These are phyloP conservation scores for Clarias pachynema DNA, from an alignment of 2,797 vertebrate species.

Conservation along the genomic window DNA sequence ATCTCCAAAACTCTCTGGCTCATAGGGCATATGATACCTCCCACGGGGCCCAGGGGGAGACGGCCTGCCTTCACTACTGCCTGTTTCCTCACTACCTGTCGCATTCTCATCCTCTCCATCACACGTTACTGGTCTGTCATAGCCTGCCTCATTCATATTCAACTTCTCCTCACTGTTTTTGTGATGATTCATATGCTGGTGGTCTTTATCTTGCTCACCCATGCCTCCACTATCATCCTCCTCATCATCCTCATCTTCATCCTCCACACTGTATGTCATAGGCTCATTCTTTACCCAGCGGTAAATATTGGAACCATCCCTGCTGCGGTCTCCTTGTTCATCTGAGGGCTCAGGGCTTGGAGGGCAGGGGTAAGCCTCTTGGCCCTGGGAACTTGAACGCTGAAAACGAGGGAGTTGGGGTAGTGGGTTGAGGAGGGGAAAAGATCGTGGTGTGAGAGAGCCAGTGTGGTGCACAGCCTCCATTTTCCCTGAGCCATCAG, in stretches of 20 bases:
- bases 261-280: conserved; percentile 76
- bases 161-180: conserved; percentile 73
- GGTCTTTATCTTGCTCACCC: conserved; percentile 71
- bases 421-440: conserved; percentile 77
- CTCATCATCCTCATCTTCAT: conserved; percentile 88
- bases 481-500: conserved; percentile 80
- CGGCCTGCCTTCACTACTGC: conserved; percentile 91
- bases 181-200: conserved; percentile 71
- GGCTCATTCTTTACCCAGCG: conserved; percentile 94
- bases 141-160: conserved; percentile 71
- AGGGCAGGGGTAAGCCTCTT: conserved; percentile 74
- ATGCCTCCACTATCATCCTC: conserved; percentile 84
- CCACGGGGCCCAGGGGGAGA: conserved; percentile 85
- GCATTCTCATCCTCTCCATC: conserved; percentile 85
- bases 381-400: conserved; percentile 70
- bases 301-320: conserved; percentile 82
- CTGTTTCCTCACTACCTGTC: conserved; percentile 94
- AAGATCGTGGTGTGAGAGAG: conserved; percentile 71
- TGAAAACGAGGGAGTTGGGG: conserved; percentile 80
- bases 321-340: conserved; percentile 68
- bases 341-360: conserved; percentile 73
- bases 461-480: conserved; percentile 72
- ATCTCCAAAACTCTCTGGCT: conserved; percentile 96
- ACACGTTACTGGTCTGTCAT: conserved; percentile 51
- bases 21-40: conserved; percentile 91